Conservation (phyloP, 2,797 vertebrate species). For the Balearica regulorum region DNA sequence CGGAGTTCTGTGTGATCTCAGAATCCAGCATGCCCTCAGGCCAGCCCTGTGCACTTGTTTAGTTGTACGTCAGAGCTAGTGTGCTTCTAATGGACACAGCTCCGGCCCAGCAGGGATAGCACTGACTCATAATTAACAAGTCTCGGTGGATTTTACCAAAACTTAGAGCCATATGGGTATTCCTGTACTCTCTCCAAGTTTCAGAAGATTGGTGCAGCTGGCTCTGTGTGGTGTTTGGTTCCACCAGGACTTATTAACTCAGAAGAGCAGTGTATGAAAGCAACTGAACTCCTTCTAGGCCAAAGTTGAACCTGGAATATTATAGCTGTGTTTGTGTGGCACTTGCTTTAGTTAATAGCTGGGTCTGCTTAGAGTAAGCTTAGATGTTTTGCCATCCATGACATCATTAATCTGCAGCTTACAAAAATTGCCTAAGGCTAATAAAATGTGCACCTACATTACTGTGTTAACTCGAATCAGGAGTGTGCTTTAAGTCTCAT, state of each 20-base stretch:
- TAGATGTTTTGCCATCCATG: background rate
- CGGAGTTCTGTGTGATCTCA: background rate
- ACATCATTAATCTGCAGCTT: background rate
- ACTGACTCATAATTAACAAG: background rate
- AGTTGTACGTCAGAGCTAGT: background rate
- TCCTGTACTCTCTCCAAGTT: background rate
- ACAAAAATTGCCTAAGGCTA: background rate
- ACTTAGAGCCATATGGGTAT: background rate
- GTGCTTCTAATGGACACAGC: background rate
- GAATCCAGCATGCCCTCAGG: background rate
- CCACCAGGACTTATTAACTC: background rate
- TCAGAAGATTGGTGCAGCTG: background rate
- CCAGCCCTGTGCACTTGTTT: background rate
- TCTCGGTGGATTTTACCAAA: background rate
- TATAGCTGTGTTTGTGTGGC: background rate
- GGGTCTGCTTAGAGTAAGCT: background rate
- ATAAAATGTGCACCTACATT: accelerated
- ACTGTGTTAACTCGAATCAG: background rate
- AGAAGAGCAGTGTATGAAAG: background rate
- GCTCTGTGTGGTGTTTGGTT: background rate
- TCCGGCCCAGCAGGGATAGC: background rate
- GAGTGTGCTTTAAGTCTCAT: background rate
- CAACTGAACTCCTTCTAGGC: background rate
- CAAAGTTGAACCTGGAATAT: background rate
- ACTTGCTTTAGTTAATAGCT: background rate